phyloP scores from a whole-genome alignment of 2,113 vertebrate species.

The Silurus meridionalis region DNA sequence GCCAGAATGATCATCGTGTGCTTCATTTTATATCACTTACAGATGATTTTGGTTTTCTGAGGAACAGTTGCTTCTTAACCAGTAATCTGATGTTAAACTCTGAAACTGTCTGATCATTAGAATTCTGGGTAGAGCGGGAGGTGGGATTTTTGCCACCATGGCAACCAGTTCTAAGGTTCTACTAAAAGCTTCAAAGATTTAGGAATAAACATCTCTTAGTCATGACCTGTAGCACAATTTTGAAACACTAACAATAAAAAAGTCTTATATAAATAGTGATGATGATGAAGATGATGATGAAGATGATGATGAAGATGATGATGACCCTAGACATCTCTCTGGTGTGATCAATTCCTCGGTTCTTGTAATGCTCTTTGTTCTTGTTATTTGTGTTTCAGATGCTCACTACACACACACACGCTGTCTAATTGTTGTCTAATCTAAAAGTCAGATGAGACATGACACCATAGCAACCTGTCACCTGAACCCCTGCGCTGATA shows the following conservation, averaged over 20 bases:
- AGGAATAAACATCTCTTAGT: neutral
- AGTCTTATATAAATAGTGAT: too few species aligned
- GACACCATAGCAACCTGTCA: neutral
- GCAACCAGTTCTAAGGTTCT: neutral
- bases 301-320: too few species aligned
- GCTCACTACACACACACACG: neutral
- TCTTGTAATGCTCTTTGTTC: neutral
- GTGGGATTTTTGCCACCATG: neutral
- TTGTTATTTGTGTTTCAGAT: conserved; percentile 30
- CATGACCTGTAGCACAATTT: too few species aligned
- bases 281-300: too few species aligned
- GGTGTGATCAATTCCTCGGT: neutral
- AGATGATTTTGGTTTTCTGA: neutral
- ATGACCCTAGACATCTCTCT: too few species aligned
- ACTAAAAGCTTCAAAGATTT: neutral
- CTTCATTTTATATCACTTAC: neutral
- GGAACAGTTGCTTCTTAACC: neutral
- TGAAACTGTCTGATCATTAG: neutral
- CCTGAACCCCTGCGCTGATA: neutral
- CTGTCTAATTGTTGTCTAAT: conserved; percentile 30
- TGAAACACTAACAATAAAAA: too few species aligned
- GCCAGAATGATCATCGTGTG: too few species aligned
- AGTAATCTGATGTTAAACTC: neutral
- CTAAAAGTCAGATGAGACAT: conserved; percentile 35
- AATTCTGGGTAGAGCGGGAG: neutral